phyloP scores from a whole-genome alignment of 1,140 invertebrate genomes.

The Trinorchestia longiramus region DNA sequence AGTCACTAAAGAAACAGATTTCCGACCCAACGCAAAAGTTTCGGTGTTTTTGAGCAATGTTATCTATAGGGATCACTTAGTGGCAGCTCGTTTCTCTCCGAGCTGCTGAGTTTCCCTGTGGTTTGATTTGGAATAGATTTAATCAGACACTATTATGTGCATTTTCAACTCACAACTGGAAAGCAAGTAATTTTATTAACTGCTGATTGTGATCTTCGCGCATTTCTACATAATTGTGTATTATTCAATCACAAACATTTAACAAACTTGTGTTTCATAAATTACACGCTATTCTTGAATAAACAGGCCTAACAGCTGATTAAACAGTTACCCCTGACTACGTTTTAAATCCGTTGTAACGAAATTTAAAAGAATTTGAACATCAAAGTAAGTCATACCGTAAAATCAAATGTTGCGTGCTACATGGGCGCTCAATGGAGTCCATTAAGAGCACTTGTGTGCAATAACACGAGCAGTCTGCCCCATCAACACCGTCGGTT shows the following conservation, averaged over 20 bases:
- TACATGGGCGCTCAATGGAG: neutral
- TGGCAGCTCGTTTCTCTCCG: neutral
- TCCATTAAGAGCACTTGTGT: conserved; percentile 23
- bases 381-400: neutral
- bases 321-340: neutral
- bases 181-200: too few species aligned
- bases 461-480: conserved; percentile 18
- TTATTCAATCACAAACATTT: neutral
- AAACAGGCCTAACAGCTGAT: neutral
- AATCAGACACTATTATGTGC: too few species aligned
- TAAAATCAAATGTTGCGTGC: neutral
- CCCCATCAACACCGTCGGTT: neutral
- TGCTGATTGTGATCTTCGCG: too few species aligned
- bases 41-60: neutral
- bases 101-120: neutral
- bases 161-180: too few species aligned
- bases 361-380: neutral
- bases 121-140: neutral
- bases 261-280: neutral
- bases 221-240: neutral
- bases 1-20: neutral
- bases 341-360: neutral
- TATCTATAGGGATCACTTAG: neutral
- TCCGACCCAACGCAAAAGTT: neutral
- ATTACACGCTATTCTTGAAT: neutral